These are phyloP conservation scores for Formicarius rufipectus DNA, from an alignment of 2,113 vertebrate species.

Conservation along the genomic window DNA sequence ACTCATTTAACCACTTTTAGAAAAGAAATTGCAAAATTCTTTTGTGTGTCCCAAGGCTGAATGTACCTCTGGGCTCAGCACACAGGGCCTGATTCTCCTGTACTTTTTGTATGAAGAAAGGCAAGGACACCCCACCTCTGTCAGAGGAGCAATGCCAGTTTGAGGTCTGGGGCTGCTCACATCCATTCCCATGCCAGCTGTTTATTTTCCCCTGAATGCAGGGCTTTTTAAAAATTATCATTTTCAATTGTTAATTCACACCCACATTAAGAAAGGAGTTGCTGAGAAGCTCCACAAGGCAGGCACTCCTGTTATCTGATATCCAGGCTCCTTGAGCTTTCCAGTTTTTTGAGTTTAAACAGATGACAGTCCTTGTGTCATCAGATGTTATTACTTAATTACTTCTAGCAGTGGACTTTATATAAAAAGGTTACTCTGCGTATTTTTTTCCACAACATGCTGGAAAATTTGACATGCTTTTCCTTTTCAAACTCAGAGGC, in stretches of 20 bases:
- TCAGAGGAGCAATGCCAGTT: background rate
- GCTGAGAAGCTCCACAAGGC: background rate
- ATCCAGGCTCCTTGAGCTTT: slow-evolving; percentile 15
- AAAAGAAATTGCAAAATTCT: background rate
- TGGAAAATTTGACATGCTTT: slow-evolving; percentile 29
- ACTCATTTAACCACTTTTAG: background rate
- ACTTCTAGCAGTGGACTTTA: slow-evolving; percentile 45
- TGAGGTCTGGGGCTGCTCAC: background rate
- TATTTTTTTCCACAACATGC: slow-evolving; percentile 17
- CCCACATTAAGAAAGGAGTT: background rate
- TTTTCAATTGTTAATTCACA: background rate
- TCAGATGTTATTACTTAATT: slow-evolving; percentile 65
- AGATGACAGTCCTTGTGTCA: slow-evolving; percentile 65
- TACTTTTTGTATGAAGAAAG: rapidly evolving
- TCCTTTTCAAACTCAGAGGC: slow-evolving; percentile 21
- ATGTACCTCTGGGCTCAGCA: background rate
- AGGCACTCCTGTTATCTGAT: slow-evolving; percentile 52
- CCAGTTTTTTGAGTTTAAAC: slow-evolving; percentile 63
- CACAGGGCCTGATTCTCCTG: background rate
- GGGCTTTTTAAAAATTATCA: background rate
- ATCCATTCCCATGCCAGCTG: background rate
- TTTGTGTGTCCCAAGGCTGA: background rate
- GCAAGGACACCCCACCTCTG: background rate
- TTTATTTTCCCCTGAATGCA: background rate
- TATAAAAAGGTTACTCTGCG: slow-evolving; percentile 24